A percentile compares a stretch with the other conserved stretches of the same genome.
Conservation (phyloP, 2,113 vertebrate species). For the Melanostigma gelatinosum region DNA sequence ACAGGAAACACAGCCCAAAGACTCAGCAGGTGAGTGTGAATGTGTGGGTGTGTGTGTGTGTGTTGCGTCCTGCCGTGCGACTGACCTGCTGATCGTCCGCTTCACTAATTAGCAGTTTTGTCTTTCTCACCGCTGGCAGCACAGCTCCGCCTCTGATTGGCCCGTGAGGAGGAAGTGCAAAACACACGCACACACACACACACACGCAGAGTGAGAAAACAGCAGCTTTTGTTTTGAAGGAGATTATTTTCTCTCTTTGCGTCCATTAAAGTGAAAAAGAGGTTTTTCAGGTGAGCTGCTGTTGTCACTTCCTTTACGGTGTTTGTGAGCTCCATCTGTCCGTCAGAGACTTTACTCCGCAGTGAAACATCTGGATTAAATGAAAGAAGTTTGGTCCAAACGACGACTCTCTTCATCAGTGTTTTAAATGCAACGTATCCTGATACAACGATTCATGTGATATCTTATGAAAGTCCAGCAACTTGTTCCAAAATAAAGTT, state of each 20-base stretch:
- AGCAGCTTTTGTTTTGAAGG: slow-evolving; percentile 49
- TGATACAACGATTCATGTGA: no score
- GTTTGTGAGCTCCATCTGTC: slow-evolving; percentile 10
- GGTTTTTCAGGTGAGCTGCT: slow-evolving; percentile 42
- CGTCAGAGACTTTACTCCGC: no score
- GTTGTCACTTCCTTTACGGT: no score
- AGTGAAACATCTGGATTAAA: no score
- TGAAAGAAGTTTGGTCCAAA: no score
- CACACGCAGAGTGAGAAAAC: slow-evolving; percentile 12
- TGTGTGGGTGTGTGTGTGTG: slow-evolving; percentile 42
- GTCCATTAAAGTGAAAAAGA: slow-evolving; percentile 21
- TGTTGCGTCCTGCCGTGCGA: slow-evolving; percentile 50
- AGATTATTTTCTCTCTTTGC: slow-evolving; percentile 39
- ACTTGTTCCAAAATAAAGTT: no score
- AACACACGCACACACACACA: slow-evolving; percentile 24
- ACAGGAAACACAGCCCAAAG: no score
- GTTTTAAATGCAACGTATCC: no score
- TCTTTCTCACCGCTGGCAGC: slow-evolving; percentile 55
- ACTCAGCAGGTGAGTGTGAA: no score
- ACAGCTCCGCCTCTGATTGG: slow-evolving; percentile 62
- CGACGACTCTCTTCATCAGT: no score
- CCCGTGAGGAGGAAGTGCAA: slow-evolving; percentile 53
- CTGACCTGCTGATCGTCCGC: slow-evolving; percentile 65
- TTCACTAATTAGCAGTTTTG: slow-evolving; percentile 71
- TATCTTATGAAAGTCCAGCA: no score